phyloP scores from a whole-genome alignment of 1,140 invertebrate species.

The Drosophila trapezifrons region DNA sequence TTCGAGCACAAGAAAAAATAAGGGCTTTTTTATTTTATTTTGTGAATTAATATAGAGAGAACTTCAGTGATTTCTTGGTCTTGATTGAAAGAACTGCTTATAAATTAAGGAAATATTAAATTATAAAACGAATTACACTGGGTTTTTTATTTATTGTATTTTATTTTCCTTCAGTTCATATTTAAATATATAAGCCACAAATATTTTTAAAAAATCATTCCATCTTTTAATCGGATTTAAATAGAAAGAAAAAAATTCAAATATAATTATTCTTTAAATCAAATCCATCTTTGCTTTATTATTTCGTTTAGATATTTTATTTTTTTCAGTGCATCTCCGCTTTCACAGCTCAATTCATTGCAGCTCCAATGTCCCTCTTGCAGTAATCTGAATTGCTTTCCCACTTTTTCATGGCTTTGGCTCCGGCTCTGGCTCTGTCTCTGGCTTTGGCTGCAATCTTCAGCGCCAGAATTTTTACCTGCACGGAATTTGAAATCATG shows the following conservation, averaged over 20 bases:
- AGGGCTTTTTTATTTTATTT: not conserved
- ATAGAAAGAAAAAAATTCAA: not conserved
- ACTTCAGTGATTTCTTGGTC: not conserved
- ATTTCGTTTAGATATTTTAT: not conserved
- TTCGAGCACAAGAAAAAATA: constrained; percentile 24
- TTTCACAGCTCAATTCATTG: constrained; percentile 65
- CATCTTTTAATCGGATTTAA: no score
- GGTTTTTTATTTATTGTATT: no score
- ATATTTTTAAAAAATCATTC: no score
- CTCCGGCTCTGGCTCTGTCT: constrained; percentile 18
- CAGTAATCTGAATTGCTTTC: constrained; percentile 79
- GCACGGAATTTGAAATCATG: constrained; percentile 75
- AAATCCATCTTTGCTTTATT: no score
- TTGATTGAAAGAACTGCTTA: no score
- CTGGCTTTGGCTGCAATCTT: constrained; percentile 65
- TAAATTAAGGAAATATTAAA: no score
- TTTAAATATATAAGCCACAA: no score
- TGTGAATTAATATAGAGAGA: not conserved
- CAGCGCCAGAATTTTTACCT: constrained; percentile 71
- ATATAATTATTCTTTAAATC: rapidly evolving
- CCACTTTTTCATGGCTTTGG: constrained; percentile 74
- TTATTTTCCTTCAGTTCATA: no score
- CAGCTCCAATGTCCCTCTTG: constrained; percentile 52
- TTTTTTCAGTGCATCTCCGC: constrained; percentile 16
- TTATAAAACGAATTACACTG: no score